Base-by-base conservation (phyloP, 2,888 invertebrate species). In the Plebejus melissa region DNA sequence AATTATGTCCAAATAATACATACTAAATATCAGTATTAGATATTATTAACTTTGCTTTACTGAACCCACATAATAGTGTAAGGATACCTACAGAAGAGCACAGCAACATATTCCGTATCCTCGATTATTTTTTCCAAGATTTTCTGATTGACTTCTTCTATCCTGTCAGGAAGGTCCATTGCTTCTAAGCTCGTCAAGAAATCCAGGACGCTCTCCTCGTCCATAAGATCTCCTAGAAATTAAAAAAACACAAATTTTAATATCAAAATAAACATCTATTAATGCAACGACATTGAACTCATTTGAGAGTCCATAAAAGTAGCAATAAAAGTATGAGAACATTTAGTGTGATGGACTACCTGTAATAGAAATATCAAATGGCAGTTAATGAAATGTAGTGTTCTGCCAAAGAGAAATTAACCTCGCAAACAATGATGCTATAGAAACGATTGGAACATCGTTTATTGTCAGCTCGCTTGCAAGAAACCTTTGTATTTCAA, bases 151-250 rank as follows among this genome's bases (percentile, higher is more conserved):
- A 98, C 98, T 94, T 98, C 98, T 94, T 98, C 98, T 90, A 98
- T 98, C 89, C 98, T 95, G 93, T 98, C 98, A 74, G 98, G 98
- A 85, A 98, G 94, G 88, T 98, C 98, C 97, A 98, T 98, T 81
- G 98, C 97, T 94, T 98, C 98, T 85, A 98, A 95, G 87, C 98
- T 98, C 84, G 98, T 98, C 84, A 98, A 94, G 94, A 98, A 98
- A 94, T 98, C 98, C 88, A 98, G 94, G 81, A 98, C 98, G 88
- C 96, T 97, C 89, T 98, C 98, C 91, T 98, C 98, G 94, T 98
- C 98, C 98, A 98, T 98, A 89, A 98, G 95, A 95, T 98, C 98
- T 94, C 98, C 97, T 97, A 87, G 38, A 92, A 90, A 54, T 71
- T 2, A 36, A 28, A 28, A 28, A 54, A 1, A 22, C n/a, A 41